These are phyloP conservation scores for Syngnathus typhle DNA, from an alignment of 2,113 vertebrate species.

Conservation along the genomic window DNA sequence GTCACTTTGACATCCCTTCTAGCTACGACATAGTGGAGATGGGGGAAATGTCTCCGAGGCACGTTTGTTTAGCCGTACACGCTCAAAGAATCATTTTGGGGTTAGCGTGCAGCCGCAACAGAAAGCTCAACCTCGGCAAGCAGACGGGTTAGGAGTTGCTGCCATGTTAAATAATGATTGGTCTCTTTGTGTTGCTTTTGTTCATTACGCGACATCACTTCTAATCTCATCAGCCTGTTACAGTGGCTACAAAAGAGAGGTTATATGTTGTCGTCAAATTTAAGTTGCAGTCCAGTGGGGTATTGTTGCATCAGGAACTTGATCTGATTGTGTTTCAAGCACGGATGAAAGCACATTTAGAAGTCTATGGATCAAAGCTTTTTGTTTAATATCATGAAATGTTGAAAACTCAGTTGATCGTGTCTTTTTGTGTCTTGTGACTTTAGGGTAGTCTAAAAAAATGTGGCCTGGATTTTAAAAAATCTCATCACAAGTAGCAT, in stretches of 20 bases:
- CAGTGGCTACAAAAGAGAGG: neutral
- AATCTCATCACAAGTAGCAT: neutral
- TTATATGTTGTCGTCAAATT: neutral
- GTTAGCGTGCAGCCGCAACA: constrained; percentile 12
- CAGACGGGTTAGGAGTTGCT: constrained; percentile 33
- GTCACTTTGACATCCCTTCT: constrained; percentile 34
- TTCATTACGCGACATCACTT: constrained; percentile 29
- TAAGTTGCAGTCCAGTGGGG: neutral
- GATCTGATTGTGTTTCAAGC: neutral
- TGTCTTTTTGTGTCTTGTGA: neutral
- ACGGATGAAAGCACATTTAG: neutral
- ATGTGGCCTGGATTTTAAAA: neutral
- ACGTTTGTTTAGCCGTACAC: constrained; percentile 43
- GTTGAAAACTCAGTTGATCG: neutral
- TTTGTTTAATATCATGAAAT: neutral
- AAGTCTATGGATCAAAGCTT: neutral
- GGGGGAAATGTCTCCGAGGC: constrained; percentile 49
- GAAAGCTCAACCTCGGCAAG: constrained; percentile 28
- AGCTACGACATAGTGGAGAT: constrained; percentile 34
- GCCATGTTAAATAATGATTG: constrained; percentile 59
- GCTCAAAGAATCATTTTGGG: constrained; percentile 50
- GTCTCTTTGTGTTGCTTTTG: constrained; percentile 28
- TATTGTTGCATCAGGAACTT: neutral
- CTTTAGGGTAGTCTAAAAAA: neutral
- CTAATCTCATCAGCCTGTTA: constrained; percentile 15